A percentile compares a stretch with the other conserved stretches of the same genome.
Conservation (phyloP, 2,797 vertebrate genomes). For the Oreochromis mossambicus region DNA sequence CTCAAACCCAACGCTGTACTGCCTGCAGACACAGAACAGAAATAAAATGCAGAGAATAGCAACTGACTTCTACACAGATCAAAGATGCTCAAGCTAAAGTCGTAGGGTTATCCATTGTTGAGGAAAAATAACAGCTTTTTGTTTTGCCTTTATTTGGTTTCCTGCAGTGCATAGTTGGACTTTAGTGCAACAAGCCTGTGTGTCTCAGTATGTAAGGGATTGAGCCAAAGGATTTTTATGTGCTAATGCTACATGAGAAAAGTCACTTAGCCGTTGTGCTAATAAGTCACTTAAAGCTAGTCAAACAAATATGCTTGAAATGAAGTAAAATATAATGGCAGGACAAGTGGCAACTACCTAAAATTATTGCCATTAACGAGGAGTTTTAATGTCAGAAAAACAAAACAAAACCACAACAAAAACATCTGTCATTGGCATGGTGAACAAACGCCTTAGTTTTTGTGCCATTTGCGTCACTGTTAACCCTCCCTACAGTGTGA, state of each 20-base stretch:
- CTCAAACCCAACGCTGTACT: conserved; percentile 97
- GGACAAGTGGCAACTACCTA: rapidly evolving
- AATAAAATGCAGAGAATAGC: background rate
- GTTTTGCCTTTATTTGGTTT: background rate
- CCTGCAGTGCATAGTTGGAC: background rate
- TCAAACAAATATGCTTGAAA: background rate
- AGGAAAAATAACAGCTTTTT: background rate
- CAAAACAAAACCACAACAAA: background rate
- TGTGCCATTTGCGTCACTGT: background rate
- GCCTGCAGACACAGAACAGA: conserved; percentile 69
- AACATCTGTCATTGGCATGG: background rate
- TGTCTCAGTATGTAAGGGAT: background rate
- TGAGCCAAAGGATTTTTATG: background rate
- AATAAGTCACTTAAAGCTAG: background rate
- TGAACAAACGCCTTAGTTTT: background rate
- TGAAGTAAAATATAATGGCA: background rate
- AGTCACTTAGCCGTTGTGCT: background rate
- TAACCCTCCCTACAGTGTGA: background rate
- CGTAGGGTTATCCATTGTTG: background rate
- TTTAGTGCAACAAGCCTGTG: background rate
- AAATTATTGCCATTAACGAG: background rate
- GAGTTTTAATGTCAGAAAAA: background rate
- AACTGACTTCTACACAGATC: background rate
- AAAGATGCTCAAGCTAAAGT: background rate
- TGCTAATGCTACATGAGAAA: background rate